These are phyloP conservation scores for Yoshiicerus persimilis DNA, from an alignment of 1,140 invertebrate genomes.

Conservation along the genomic window DNA sequence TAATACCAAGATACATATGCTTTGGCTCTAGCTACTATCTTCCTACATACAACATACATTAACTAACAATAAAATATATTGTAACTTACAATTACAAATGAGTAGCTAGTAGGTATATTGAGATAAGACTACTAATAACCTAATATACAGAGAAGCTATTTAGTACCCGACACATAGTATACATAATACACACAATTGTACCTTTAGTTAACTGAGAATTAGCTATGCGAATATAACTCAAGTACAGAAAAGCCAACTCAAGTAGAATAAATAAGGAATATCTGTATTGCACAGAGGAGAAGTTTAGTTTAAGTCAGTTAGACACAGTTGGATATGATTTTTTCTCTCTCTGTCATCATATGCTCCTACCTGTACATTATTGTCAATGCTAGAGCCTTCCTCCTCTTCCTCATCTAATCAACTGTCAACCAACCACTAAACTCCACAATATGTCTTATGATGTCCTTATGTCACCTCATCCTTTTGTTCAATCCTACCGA, in stretches of 20 bases:
- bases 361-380: conserved; percentile 19
- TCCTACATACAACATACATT: not conserved
- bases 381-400: conserved; percentile 17
- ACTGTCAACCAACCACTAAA: conserved; percentile 32
- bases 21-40: not conserved
- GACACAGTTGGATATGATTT: not conserved
- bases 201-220: not conserved
- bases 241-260: not conserved
- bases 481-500: conserved; percentile 2
- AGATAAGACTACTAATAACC: not conserved
- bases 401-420: conserved; percentile 32
- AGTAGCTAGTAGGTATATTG: no score
- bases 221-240: not conserved
- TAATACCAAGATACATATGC: not conserved
- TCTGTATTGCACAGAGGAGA: not conserved
- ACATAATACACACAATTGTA: not conserved
- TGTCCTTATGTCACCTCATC: conserved; percentile 21
- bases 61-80: not conserved
- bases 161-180: not conserved
- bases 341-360: not conserved
- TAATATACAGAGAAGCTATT: not conserved
- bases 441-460: conserved; percentile 22
- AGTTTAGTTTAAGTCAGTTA: not conserved
- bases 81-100: not conserved
- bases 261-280: no score